These are phyloP conservation scores for Phyto melanocephala DNA, from an alignment of 2,888 invertebrate genomes.

Conservation along the genomic window DNA sequence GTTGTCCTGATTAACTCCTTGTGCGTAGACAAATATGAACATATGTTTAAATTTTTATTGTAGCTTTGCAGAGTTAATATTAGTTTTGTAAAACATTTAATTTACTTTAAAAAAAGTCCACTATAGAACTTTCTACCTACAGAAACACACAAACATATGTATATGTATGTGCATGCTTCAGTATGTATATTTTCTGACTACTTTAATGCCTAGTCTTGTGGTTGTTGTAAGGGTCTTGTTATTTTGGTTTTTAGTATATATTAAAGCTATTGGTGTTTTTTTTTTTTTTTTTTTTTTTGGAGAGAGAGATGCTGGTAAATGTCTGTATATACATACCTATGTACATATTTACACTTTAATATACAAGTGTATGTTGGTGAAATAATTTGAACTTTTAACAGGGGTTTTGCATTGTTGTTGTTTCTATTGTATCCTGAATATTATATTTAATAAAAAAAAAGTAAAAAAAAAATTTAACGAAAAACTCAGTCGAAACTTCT, in stretches of 20 bases:
- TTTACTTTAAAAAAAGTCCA: constrained; percentile 23
- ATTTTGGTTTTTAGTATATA: neutral
- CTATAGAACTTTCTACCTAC: too few relatives aligned
- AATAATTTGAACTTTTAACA: constrained; percentile 56
- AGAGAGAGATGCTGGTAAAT: constrained; percentile 3
- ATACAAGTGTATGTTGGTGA: neutral
- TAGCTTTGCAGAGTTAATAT: constrained; percentile 34
- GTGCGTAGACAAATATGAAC: neutral
- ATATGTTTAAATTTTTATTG: constrained; percentile 28
- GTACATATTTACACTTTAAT: neutral
- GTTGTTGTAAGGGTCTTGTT: constrained; percentile 5
- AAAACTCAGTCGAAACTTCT: constrained; percentile 43
- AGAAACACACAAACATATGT: too few relatives aligned
- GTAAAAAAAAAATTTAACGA: neutral
- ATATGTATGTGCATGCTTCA: neutral
- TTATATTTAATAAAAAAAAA: constrained; percentile 4
- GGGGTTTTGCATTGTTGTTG: neutral
- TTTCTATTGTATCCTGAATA: constrained; percentile 2
- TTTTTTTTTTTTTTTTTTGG: too few relatives aligned
- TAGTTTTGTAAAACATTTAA: constrained; percentile 52
- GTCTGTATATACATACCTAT: neutral
- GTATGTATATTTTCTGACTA: neutral
- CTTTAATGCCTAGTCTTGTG: constrained; percentile 23
- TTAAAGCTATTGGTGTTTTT: neutral
- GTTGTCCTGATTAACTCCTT: neutral